Evolutionary conservation across 1,140 invertebrate genomes (phyloP), one percentile per base, ranked within the genome.

Genomic region (Drosophila eugracilis): DNA sequence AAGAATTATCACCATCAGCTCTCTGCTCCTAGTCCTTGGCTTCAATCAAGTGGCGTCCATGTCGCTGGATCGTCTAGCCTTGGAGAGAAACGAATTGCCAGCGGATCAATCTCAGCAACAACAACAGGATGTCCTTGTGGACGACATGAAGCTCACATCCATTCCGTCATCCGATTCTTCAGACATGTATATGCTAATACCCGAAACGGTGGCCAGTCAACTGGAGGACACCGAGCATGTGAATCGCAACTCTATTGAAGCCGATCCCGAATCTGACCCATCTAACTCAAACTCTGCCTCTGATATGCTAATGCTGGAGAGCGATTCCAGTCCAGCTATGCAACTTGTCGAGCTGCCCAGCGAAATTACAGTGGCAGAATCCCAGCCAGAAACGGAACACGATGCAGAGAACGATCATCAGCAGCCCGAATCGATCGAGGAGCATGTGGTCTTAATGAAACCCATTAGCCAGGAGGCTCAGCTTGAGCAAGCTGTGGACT

Each of bases 291-390:
- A 37, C 7, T 14, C 50, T n/a, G n/a, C n/a, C 12, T 57, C 67
- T 5, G 89, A 91, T 49, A 91, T 91, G 89, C 54, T 91, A 12
- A 91, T 91, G 89, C 58, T 91, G 47, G 89, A 91, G 58, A 89
- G 77, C 21, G 81, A 91, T 36, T 80, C 90, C 54, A 67, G 78
- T 24, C 78, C 89, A 0, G 75, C 66, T 2, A 45, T 90, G 53
- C 88, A 90, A 34, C 48, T 90, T 15, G 67, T 90, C 7, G 81
- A 88, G 48, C 37, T 90, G 45, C 88, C 88, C 42, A 78, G 75
- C 22, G 73, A 80, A 15, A 63, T 79, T 12, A 49, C 52, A 5
- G 36, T 85, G 5, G 63, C 77, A 2, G 65, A 80, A 5, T 9
- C 44, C n/a, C 55, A 55, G 24, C 37, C 75, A 30, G 55, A 59